Conservation (phyloP, 2,888 invertebrate species). For the Drosophila prostipennis region DNA sequence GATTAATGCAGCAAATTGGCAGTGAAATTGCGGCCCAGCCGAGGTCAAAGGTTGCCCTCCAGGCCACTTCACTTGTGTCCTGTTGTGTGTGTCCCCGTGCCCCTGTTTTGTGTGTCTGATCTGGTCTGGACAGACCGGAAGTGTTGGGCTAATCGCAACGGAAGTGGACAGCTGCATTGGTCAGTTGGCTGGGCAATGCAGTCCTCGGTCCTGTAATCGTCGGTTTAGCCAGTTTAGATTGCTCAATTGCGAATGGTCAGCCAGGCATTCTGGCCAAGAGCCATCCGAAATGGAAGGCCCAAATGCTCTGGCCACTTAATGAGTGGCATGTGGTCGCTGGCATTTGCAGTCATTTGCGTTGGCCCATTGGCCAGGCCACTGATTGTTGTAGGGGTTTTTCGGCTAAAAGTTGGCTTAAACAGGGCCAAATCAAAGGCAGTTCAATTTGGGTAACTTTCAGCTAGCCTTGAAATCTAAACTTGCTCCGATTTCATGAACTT, state of each 20-base stretch:
- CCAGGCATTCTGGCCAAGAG: conserved; percentile 18
- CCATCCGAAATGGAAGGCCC: neutral
- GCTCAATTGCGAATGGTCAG: conserved; percentile 19
- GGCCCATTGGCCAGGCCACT: neutral
- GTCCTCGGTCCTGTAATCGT: conserved; percentile 8
- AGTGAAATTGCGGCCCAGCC: conserved; percentile 26
- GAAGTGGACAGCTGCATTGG: conserved; percentile 39
- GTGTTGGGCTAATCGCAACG: conserved; percentile 29
- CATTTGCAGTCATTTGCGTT: conserved; percentile 9
- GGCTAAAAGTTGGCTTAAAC: neutral
- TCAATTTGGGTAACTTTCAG: neutral
- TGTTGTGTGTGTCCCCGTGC: neutral
- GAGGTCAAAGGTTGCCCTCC: conserved; percentile 5
- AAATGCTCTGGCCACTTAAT: conserved; percentile 24
- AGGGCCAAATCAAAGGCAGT: conserved; percentile 13
- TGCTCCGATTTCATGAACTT: neutral
- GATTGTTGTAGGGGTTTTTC: conserved; percentile 3
- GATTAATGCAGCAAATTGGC: conserved; percentile 45
- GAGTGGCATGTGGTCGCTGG: conserved; percentile 28
- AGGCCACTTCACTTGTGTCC: neutral
- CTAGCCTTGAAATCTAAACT: conserved; percentile 12
- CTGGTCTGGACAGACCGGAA: conserved; percentile 20
- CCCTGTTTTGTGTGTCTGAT: neutral
- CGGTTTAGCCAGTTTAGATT: conserved; percentile 17
- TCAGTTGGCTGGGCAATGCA: conserved; percentile 6